Percentiles rank a stretch among this genome's conserved stretches.
Evolutionary conservation across 2,797 vertebrate species (phyloP).

Genomic region (Chaenodraco wilsoni): DNA sequence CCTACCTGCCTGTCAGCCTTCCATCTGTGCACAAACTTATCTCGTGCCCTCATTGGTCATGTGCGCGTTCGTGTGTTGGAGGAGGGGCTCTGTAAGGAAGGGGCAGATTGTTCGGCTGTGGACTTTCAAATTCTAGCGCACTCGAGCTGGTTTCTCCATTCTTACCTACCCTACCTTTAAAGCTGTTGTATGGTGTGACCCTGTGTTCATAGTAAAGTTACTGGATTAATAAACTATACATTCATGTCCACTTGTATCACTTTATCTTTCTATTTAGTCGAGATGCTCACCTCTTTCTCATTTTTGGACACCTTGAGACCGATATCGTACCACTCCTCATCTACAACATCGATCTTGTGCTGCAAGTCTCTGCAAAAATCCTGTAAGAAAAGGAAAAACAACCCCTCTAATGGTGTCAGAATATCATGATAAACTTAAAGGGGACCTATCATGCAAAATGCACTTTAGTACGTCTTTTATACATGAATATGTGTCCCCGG

Average conservation of each 20-base stretch:
- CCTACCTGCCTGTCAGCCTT: no score
- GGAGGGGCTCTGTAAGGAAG: no score
- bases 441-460: no score
- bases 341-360: constrained; percentile 78
- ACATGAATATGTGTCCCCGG: no score
- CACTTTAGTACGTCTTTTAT: no score
- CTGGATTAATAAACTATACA: neutral
- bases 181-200: neutral
- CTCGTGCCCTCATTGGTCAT: no score
- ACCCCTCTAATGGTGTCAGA: neutral
- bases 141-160: no score
- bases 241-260: neutral
- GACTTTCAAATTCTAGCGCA: no score
- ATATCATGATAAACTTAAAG: neutral
- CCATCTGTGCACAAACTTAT: no score
- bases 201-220: neutral
- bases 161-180: no score
- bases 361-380: constrained; percentile 79
- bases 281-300: constrained; percentile 65
- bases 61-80: no score
- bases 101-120: no score
- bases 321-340: constrained; percentile 81
- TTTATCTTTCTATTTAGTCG: neutral
- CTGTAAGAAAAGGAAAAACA: constrained; percentile 50
- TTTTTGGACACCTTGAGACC: constrained; percentile 79